Evolutionary conservation across 2,888 invertebrate species (phyloP).

Genomic region (Morpho achilles): DNA sequence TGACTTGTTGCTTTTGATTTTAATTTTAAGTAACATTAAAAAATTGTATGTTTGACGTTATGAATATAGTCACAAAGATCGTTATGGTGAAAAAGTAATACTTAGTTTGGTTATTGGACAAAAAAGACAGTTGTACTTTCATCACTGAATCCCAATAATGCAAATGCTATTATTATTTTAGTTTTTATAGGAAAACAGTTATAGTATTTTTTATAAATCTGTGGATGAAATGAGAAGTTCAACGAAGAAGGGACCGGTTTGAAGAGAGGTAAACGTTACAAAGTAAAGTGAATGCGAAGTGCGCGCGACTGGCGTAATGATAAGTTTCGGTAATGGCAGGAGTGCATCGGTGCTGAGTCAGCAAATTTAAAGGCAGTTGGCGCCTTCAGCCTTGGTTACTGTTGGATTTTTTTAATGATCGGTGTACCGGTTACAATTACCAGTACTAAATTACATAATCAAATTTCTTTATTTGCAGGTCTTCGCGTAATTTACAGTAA

Average conservation of each 20-base stretch:
- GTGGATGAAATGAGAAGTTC: too few relatives aligned
- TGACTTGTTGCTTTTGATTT: constrained; percentile 63
- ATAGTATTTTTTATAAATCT: too few relatives aligned
- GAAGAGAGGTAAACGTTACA: neutral
- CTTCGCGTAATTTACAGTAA: too few relatives aligned
- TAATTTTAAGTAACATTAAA: constrained; percentile 34
- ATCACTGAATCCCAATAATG: too few relatives aligned
- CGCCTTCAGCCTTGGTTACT: constrained; percentile 43
- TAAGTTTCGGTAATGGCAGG: constrained; percentile 55
- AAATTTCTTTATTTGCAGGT: too few relatives aligned
- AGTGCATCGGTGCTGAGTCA: constrained; percentile 68
- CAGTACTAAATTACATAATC: too few relatives aligned
- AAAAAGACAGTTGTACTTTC: too few relatives aligned
- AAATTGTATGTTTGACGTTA: neutral
- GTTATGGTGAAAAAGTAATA: too few relatives aligned
- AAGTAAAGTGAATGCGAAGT: constrained; percentile 48
- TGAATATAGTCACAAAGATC: too few relatives aligned
- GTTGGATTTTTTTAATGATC: constrained; percentile 12
- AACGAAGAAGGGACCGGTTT: neutral
- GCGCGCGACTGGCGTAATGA: constrained; percentile 62
- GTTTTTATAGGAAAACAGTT: too few relatives aligned
- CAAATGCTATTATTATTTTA: too few relatives aligned
- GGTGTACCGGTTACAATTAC: constrained; percentile 12
- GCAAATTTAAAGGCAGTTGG: constrained; percentile 59
- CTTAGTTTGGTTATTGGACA: too few relatives aligned